Evolutionary conservation across 2,797 vertebrate genomes (phyloP).

Genomic region (Tarsius wallacei): DNA sequence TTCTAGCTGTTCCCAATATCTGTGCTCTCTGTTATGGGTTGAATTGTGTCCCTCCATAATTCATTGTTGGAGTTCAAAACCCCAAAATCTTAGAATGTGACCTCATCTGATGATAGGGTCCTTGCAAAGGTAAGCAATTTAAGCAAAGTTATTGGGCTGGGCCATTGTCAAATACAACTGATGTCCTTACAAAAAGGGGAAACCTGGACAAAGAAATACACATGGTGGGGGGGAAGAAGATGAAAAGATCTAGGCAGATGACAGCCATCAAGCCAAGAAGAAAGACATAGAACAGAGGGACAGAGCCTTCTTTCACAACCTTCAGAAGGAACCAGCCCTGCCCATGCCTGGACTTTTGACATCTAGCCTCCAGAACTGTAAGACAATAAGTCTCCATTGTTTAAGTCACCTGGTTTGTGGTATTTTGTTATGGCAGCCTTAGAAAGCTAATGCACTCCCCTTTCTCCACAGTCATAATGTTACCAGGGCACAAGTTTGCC

Average conservation of each 20-base stretch:
- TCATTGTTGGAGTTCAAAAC: background rate
- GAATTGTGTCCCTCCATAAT: background rate
- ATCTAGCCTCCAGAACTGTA: background rate
- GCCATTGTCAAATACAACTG: background rate
- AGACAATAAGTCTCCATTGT: background rate
- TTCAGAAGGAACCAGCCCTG: background rate
- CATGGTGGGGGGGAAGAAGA: background rate
- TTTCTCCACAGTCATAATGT: background rate
- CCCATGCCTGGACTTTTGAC: background rate
- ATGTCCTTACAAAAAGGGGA: background rate
- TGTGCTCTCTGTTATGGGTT: background rate
- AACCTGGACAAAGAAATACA: background rate
- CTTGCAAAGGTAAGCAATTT: background rate
- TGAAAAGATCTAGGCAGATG: background rate
- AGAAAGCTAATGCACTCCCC: background rate
- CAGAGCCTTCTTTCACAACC: background rate
- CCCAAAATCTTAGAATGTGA: background rate
- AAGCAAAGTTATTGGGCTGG: background rate
- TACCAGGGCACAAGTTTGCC: background rate
- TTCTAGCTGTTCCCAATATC: background rate
- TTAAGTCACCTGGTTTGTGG: background rate
- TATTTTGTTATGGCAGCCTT: background rate
- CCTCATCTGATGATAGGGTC: background rate
- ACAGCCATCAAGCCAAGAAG: background rate
- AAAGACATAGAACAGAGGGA: background rate